These are phyloP conservation scores for Hephaestus fuliginosus DNA, from an alignment of 2,797 vertebrate genomes.

Conservation along the genomic window DNA sequence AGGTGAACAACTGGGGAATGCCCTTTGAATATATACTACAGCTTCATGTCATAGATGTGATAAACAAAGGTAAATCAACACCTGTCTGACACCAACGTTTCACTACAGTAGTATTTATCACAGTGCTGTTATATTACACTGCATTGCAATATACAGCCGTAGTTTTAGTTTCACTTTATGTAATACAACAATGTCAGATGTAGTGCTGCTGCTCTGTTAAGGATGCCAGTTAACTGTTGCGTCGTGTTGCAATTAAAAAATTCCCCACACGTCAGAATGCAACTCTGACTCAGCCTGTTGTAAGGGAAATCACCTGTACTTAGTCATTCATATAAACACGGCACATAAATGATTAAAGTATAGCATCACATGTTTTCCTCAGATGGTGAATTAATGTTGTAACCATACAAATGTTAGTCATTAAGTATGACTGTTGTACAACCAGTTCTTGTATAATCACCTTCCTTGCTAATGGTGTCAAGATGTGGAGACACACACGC, in stretches of 20 bases:
- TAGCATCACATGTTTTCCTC: not conserved
- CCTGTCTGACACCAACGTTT: not conserved
- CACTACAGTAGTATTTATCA: not conserved
- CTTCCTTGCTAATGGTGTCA: not conserved
- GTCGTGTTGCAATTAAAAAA: not conserved
- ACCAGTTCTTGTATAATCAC: too few relatives aligned
- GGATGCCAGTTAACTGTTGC: not conserved
- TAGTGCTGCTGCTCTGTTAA: not conserved
- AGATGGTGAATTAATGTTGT: not conserved
- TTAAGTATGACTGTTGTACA: not conserved
- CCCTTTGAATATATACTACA: not conserved
- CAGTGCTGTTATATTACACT: not conserved
- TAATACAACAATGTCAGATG: not conserved
- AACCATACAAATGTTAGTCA: not conserved
- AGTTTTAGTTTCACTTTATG: not conserved
- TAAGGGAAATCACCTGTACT: not conserved
- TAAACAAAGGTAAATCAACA: not conserved
- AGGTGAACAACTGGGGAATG: not conserved
- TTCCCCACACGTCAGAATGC: not conserved
- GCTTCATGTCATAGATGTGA: not conserved
- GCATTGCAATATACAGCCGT: not conserved
- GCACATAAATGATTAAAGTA: not conserved
- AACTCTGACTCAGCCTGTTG: not conserved
- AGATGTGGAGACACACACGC: not conserved
- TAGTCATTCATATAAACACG: not conserved